These are phyloP conservation scores for Macrostomum lignano DNA, from an alignment of 1,140 invertebrate genomes.

Conservation along the genomic window DNA sequence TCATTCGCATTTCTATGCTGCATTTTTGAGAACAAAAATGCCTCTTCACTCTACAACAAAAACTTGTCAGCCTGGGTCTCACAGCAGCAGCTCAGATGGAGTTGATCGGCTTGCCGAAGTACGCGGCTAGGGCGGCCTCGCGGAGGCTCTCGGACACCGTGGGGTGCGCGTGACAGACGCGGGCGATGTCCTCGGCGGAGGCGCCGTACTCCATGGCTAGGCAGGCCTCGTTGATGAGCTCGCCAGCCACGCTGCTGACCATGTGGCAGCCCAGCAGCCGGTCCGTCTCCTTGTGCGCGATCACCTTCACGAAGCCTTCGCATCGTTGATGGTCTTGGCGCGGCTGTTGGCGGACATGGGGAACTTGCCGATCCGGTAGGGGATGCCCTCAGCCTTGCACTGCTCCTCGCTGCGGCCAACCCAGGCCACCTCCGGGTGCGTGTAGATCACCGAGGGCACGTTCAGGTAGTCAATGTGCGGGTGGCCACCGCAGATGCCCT, in stretches of 20 bases:
- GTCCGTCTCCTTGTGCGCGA: slow-evolving; percentile 72
- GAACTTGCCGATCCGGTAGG: slow-evolving; percentile 59
- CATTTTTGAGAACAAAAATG: too few species aligned
- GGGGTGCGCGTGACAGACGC: slow-evolving; percentile 95
- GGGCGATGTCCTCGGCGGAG: slow-evolving; percentile 79
- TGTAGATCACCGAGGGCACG: slow-evolving; percentile 84
- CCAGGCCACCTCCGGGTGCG: slow-evolving; percentile 95
- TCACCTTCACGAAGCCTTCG: slow-evolving; percentile 88
- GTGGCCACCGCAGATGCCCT: slow-evolving; percentile 59
- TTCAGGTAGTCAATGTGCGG: slow-evolving; percentile 98
- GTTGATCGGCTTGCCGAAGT: slow-evolving; percentile 88
- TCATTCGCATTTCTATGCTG: too few species aligned
- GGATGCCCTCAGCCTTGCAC: slow-evolving; percentile 48
- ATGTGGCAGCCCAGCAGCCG: slow-evolving; percentile 82
- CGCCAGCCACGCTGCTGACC: slow-evolving; percentile 73
- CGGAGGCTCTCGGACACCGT: slow-evolving; percentile 84
- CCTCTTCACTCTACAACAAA: too few species aligned
- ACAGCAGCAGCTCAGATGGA: too few species aligned
- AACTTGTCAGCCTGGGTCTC: too few species aligned
- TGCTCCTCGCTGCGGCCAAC: slow-evolving; percentile 86
- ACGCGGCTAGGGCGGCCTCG: slow-evolving; percentile 79
- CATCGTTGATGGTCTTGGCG: slow-evolving; percentile 87
- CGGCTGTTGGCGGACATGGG: slow-evolving; percentile 85
- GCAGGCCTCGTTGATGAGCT: slow-evolving; percentile 80
- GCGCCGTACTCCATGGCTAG: slow-evolving; percentile 96